These are phyloP conservation scores for Drosophila mauritiana DNA, from an alignment of 1,140 invertebrate species.

Conservation along the genomic window DNA sequence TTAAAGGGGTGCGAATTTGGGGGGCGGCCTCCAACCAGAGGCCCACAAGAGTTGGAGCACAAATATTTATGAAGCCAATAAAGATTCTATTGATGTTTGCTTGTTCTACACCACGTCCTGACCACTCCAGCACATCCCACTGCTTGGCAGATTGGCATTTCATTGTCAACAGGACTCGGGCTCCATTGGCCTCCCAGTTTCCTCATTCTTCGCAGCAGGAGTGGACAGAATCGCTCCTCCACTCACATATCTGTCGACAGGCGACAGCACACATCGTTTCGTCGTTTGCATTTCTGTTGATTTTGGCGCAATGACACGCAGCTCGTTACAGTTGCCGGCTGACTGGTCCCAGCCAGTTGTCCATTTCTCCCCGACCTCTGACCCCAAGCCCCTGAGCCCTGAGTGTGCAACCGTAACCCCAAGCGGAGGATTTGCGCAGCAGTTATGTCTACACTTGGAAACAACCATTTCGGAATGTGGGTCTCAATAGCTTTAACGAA, in stretches of 20 bases:
- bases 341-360: slow-evolving; percentile 34
- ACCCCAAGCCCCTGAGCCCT: slow-evolving; percentile 1
- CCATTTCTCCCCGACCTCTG: slow-evolving; percentile 12
- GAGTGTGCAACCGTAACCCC: background rate
- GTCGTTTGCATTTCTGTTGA: slow-evolving; percentile 81
- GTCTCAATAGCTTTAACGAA: background rate
- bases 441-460: slow-evolving; percentile 24
- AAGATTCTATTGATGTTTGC: slow-evolving; percentile 74
- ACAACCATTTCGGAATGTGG: background rate
- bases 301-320: slow-evolving; percentile 79
- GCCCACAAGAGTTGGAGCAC: slow-evolving; percentile 2
- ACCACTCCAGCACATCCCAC: slow-evolving; percentile 3
- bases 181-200: slow-evolving; percentile 4
- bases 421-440: slow-evolving; percentile 35
- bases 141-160: slow-evolving; percentile 57
- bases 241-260: slow-evolving; percentile 28
- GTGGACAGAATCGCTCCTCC: slow-evolving; percentile 24
- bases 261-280: slow-evolving; percentile 75
- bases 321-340: slow-evolving; percentile 68
- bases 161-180: slow-evolving; percentile 50
- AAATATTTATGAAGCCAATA: slow-evolving; percentile 79
- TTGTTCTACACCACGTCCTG: slow-evolving; percentile 60
- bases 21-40: background rate
- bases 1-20: slow-evolving; percentile 21
- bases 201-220: background rate